A percentile compares a stretch with the other conserved stretches of the same genome.
Conservation (phyloP, 2,113 vertebrate species). For the Mohoua ochrocephala region DNA sequence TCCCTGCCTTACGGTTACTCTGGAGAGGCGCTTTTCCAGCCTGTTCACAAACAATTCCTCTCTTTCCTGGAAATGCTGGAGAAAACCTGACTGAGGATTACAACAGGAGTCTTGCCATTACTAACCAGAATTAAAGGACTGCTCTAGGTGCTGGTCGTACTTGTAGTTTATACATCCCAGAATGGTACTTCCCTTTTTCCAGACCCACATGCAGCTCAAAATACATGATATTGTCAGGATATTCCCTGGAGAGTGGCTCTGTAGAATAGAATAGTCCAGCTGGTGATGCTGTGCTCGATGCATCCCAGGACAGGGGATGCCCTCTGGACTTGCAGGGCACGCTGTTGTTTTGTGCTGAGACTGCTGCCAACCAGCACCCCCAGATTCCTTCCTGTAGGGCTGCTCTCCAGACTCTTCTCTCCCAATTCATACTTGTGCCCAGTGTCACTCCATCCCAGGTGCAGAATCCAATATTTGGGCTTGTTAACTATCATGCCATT, state of each 20-base stretch:
- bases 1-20: rapidly evolving
- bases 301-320: rapidly evolving
- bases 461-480: neutral
- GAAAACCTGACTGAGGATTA: neutral
- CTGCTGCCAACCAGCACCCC: neutral
- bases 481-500: neutral
- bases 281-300: neutral
- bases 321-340: neutral
- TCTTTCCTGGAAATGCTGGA: neutral
- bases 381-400: neutral
- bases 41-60: neutral
- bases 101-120: neutral
- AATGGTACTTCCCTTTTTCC: neutral
- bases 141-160: neutral
- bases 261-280: neutral
- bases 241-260: neutral
- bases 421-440: neutral
- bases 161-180: neutral
- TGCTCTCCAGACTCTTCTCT: neutral
- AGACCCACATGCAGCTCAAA: neutral
- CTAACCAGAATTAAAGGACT: neutral
- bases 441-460: rapidly evolving
- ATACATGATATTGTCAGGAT: too few species aligned
- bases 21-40: neutral
- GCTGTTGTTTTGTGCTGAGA: neutral